These are phyloP conservation scores for Spheniscus humboldti DNA, from an alignment of 2,797 vertebrate genomes.

Conservation along the genomic window DNA sequence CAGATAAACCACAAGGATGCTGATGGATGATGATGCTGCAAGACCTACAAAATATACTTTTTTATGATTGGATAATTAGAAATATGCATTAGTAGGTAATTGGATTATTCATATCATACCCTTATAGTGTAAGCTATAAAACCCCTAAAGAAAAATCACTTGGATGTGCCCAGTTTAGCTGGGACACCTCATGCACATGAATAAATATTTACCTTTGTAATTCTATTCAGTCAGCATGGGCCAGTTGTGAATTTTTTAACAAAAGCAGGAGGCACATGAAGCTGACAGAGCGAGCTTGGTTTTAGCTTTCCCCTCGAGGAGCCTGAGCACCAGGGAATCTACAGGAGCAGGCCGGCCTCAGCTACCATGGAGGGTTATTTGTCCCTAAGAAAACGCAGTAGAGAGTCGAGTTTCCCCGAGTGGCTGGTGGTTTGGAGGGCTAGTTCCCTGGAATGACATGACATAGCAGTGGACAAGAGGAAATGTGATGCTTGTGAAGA, in stretches of 20 bases:
- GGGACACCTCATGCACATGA: neutral
- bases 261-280: neutral
- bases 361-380: neutral
- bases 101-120: neutral
- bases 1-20: neutral
- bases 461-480: neutral
- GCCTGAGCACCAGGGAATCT: neutral
- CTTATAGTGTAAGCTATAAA: neutral
- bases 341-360: neutral
- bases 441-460: neutral
- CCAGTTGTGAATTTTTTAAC: neutral
- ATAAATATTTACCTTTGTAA: neutral
- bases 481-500: neutral
- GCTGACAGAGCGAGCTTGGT: neutral
- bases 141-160: neutral
- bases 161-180: neutral
- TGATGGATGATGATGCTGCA: neutral
- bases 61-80: neutral
- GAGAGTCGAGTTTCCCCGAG: rapidly evolving
- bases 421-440: neutral
- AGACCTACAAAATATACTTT: neutral
- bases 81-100: neutral
- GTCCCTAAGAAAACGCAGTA: neutral
- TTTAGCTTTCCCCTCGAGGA: neutral
- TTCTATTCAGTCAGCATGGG: neutral